phyloP scores from a whole-genome alignment of 2,797 vertebrate genomes.

The Triplophysa bombifrons region DNA sequence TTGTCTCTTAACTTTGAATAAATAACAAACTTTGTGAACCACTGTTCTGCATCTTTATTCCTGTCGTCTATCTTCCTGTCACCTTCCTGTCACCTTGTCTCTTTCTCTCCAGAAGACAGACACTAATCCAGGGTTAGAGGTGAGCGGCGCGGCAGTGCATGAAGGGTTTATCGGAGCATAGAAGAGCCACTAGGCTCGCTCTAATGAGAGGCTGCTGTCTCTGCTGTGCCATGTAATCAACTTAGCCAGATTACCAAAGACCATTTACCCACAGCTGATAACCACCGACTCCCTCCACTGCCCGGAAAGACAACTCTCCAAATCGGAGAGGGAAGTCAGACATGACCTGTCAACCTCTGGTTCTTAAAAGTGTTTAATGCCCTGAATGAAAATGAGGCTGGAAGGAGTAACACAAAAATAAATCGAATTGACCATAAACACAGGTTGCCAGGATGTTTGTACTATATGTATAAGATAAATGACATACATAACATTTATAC shows the following conservation, averaged over 20 bases:
- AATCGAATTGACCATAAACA: background rate
- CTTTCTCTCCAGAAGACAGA: slow-evolving; percentile 40
- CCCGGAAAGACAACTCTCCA: slow-evolving; percentile 8
- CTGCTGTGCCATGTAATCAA: slow-evolving; percentile 57
- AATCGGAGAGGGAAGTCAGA: slow-evolving; percentile 31
- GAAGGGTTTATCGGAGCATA: slow-evolving; percentile 45
- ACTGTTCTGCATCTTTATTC: background rate
- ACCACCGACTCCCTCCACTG: slow-evolving; percentile 33
- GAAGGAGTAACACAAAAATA: slow-evolving; percentile 20
- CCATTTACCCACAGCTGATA: slow-evolving; percentile 51
- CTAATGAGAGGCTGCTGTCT: slow-evolving; percentile 52
- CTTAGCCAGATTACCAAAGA: slow-evolving; percentile 55
- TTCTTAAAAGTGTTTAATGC: slow-evolving; percentile 14
- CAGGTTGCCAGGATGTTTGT: background rate
- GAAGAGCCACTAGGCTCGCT: slow-evolving; percentile 40
- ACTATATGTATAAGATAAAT: background rate
- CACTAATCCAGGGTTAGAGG: slow-evolving; percentile 46
- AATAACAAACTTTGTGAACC: no score
- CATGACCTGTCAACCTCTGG: slow-evolving; percentile 33
- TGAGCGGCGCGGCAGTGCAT: slow-evolving; percentile 29
- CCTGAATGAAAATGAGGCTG: slow-evolving; percentile 23
- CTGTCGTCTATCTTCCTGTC: slow-evolving; percentile 3
- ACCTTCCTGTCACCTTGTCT: slow-evolving; percentile 13
- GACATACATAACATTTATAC: no score
- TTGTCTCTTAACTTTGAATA: no score